A percentile compares a stretch with the other conserved stretches of the same genome.
Evolutionary conservation across 2,797 vertebrate genomes (phyloP).

Genomic region (Characodon lateralis): DNA sequence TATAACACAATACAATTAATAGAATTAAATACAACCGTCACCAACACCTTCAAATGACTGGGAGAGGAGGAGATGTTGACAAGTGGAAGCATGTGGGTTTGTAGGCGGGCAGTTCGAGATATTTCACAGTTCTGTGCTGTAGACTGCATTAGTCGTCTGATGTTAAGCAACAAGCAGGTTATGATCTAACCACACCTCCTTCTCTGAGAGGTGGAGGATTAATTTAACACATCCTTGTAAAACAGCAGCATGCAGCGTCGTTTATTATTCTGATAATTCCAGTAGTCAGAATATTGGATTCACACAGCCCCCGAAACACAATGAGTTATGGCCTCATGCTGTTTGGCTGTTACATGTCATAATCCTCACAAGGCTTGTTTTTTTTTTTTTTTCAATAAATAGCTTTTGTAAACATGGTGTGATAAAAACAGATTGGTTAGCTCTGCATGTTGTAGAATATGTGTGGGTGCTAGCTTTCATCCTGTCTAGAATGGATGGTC

Average conservation of each 20-base stretch:
- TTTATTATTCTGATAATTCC: conserved; percentile 33
- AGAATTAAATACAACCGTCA: conserved; percentile 57
- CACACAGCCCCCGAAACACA: conserved; percentile 21
- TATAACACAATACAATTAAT: conserved; percentile 69
- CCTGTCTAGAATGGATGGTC: neutral
- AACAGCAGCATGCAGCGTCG: conserved; percentile 20
- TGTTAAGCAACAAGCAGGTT: conserved; percentile 36
- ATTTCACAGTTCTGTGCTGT: conserved; percentile 45
- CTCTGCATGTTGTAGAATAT: conserved; percentile 1
- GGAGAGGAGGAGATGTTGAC: conserved; percentile 67
- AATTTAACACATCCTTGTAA: conserved; percentile 27
- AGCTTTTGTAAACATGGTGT: neutral
- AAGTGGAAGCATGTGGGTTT: conserved; percentile 71
- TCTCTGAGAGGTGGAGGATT: conserved; percentile 28
- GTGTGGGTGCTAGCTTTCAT: neutral
- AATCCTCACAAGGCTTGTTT: neutral
- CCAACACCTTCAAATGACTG: conserved; percentile 49
- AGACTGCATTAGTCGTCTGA: conserved; percentile 34
- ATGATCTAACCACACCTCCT: conserved; percentile 38
- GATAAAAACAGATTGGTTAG: neutral
- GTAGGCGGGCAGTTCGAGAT: conserved; percentile 40
- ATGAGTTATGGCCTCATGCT: neutral
- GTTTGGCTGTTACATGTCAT: conserved; percentile 2
- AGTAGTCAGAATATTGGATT: conserved; percentile 21
- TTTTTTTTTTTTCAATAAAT: neutral